Evolutionary conservation across 2,113 vertebrate species (phyloP).

Genomic region (Cololabis saira): DNA sequence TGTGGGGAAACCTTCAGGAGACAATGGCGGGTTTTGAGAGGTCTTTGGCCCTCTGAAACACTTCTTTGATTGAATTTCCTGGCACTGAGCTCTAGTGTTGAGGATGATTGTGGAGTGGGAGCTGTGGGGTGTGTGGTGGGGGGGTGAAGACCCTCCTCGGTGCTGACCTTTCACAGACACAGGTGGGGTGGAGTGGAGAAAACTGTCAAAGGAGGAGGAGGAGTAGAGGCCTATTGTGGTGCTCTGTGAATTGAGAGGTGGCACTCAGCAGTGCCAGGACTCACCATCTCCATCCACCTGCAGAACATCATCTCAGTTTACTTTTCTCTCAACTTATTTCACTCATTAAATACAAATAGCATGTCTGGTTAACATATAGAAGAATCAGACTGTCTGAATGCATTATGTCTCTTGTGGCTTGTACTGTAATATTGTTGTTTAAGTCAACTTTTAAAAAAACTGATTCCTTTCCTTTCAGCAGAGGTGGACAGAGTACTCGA

Average conservation of each 20-base stretch:
- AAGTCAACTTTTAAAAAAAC: too few species aligned
- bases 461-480: too few species aligned
- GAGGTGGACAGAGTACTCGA: too few species aligned
- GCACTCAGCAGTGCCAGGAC: slow-evolving; percentile 61
- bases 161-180: slow-evolving; percentile 74
- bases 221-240: slow-evolving; percentile 57
- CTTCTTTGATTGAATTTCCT: slow-evolving; percentile 80
- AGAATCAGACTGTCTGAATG: slow-evolving; percentile 22
- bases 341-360: slow-evolving; percentile 12
- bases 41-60: slow-evolving; percentile 65
- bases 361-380: slow-evolving; percentile 18
- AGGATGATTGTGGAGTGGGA: slow-evolving; percentile 61
- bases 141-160: slow-evolving; percentile 66
- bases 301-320: slow-evolving; percentile 59
- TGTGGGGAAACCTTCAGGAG: slow-evolving; percentile 62
- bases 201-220: slow-evolving; percentile 24
- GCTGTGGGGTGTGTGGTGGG: slow-evolving; percentile 44
- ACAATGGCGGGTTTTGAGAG: slow-evolving; percentile 76
- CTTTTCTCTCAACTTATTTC: slow-evolving; percentile 36
- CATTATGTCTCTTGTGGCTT: too few species aligned
- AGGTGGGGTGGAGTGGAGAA: slow-evolving; percentile 69
- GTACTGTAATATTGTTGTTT: too few species aligned
- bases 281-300: slow-evolving; percentile 62
- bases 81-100: slow-evolving; percentile 65
- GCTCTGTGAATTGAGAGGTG: slow-evolving; percentile 64